These are phyloP conservation scores for Abrostola tripartita DNA, from an alignment of 2,888 invertebrate species.

Conservation along the genomic window DNA sequence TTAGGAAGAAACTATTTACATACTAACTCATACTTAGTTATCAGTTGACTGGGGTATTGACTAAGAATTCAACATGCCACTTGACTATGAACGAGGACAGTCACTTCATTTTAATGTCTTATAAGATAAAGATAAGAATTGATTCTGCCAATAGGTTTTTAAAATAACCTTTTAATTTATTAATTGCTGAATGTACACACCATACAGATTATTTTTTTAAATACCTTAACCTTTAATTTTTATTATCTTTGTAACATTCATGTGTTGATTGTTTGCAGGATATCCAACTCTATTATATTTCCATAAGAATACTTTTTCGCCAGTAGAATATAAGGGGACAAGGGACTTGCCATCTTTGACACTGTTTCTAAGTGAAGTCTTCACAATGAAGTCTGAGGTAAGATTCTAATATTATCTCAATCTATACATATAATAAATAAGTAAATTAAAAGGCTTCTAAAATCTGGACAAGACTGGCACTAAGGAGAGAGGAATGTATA, in stretches of 20 bases:
- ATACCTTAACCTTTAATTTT: too few relatives aligned
- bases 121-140: too few relatives aligned
- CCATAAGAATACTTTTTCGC: slow-evolving; percentile 90
- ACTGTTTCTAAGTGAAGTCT: slow-evolving; percentile 92
- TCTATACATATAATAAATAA: slow-evolving; percentile 3
- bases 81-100: background rate
- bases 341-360: slow-evolving; percentile 93
- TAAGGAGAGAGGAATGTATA: too few relatives aligned
- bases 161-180: too few relatives aligned
- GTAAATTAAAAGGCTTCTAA: background rate
- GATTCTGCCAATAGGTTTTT: too few relatives aligned
- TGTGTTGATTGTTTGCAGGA: slow-evolving; percentile 74
- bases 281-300: slow-evolving; percentile 93
- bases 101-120: background rate
- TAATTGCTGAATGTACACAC: too few relatives aligned
- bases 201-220: background rate
- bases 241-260: slow-evolving; percentile 2
- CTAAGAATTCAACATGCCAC: background rate
- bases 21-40: background rate
- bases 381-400: slow-evolving; percentile 83
- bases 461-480: too few relatives aligned
- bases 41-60: background rate
- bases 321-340: slow-evolving; percentile 93
- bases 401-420: slow-evolving; percentile 8
- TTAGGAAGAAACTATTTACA: background rate